Base-by-base conservation (phyloP, 37 sponge, comb jelly and placozoan species). In the Haliclona indistincta region DNA sequence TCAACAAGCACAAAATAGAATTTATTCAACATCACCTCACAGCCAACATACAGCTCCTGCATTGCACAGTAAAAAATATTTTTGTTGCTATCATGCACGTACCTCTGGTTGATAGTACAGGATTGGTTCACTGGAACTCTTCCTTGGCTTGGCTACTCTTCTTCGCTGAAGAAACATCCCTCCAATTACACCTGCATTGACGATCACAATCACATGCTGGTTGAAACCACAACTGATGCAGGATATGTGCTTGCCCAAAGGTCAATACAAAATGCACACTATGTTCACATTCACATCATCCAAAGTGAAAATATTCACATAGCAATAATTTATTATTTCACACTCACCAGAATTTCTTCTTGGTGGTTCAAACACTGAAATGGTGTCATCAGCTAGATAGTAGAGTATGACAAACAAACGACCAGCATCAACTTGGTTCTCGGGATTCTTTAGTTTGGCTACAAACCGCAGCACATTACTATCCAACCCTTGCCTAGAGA, bases 361-460 rank as follows among this genome's bases (percentile, higher is more conserved):
- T 11, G 84, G 88, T 49, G 96, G 99, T 76, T 98, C 99, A 81
- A 81, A 89, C 23, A 98, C 81, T 23, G 88, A 34, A 51, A 98
- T 79, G 62, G 99, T 98, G 64, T 93, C 93, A 67, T 98, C 99
- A 15, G 96, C 92, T 35, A 98, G 86, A 65, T 93, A 86, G 82
- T 80, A 95, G 68, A 88, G 90, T 13, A 98, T 68, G 38, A 95
- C 89, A 85, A 98, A 98, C 52, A 85, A 71, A n/a, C 99, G 39
- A 75, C 93, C 99, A 32, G 81, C 73, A 86, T 98, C 96, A 25
- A 95, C 92, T 10, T 94, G 93, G 3, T 76, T 74, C 23, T 67
- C 81, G 13, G 99, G 89, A 74, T 98, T 97, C n/a, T n/a, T n/a
- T 63, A 98, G 67, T 28, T 74, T 54, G 20, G 96, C 99, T 68